phyloP scores from a whole-genome alignment of 1,140 invertebrate species.

The Gonioctena quinquepunctata region DNA sequence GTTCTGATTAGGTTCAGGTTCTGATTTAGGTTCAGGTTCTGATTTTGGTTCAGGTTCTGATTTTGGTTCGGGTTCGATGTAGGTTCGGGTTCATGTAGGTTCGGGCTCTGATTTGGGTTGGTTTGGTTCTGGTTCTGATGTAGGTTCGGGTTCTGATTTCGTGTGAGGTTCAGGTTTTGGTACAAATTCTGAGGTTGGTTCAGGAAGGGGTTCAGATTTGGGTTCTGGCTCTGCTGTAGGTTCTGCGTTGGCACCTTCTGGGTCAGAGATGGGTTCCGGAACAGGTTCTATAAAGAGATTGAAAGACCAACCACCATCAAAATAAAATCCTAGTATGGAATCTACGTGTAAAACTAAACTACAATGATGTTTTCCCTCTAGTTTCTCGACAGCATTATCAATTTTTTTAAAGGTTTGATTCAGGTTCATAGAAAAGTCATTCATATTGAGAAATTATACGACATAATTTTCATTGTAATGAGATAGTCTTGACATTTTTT shows the following conservation, averaged over 20 bases:
- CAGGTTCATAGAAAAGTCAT: too few species aligned
- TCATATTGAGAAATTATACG: too few species aligned
- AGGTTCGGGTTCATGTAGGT: constrained; percentile 56
- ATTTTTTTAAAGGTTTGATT: too few species aligned
- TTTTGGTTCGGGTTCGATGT: constrained; percentile 56
- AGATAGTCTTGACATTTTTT: too few species aligned
- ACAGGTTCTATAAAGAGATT: constrained; percentile 54
- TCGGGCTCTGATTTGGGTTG: constrained; percentile 54
- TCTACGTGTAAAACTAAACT: too few species aligned
- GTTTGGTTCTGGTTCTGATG: constrained; percentile 52
- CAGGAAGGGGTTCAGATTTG: constrained; percentile 49
- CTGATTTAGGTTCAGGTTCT: constrained; percentile 51
- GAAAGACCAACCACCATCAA: constrained; percentile 57
- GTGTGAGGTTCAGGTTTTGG: constrained; percentile 52
- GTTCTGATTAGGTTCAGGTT: constrained; percentile 53
- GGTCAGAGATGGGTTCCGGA: constrained; percentile 52
- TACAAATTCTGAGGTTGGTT: constrained; percentile 54
- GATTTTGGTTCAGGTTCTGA: constrained; percentile 54
- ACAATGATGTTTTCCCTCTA: too few species aligned
- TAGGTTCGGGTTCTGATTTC: constrained; percentile 51
- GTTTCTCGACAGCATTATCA: too few species aligned
- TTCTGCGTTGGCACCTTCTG: constrained; percentile 47
- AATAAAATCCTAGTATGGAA: too few species aligned
- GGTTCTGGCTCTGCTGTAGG: constrained; percentile 51
- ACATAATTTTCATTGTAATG: too few species aligned